These are phyloP conservation scores for Nicator chloris DNA, from an alignment of 2,113 vertebrate species.

Conservation along the genomic window DNA sequence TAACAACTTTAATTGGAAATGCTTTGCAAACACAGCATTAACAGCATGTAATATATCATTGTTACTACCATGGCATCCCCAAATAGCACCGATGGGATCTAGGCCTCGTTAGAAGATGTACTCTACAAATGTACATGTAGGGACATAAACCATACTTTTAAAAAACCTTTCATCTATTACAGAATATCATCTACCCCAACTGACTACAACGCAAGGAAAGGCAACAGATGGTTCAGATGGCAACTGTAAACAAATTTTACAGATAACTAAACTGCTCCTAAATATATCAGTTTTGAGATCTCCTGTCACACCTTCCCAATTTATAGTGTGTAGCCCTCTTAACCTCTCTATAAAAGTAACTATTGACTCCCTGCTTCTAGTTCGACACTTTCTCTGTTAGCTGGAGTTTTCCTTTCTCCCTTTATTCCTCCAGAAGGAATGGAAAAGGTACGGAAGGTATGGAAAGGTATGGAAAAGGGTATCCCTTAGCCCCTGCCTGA, in stretches of 20 bases:
- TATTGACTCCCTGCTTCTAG: background rate
- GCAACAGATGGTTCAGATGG: slow-evolving; percentile 42
- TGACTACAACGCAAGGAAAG: background rate
- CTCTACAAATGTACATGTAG: background rate
- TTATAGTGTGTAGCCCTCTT: background rate
- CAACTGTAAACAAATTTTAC: slow-evolving; percentile 27
- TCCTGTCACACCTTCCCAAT: background rate
- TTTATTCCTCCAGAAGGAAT: background rate
- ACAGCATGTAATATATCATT: background rate
- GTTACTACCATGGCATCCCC: background rate
- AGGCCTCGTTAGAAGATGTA: background rate
- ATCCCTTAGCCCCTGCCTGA: background rate
- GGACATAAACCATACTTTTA: slow-evolving; percentile 4
- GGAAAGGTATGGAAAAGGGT: background rate
- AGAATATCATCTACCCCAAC: background rate
- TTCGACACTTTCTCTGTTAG: background rate
- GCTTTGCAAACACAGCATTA: slow-evolving; percentile 30
- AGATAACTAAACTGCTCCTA: slow-evolving; percentile 20
- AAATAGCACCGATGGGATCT: background rate
- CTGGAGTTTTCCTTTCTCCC: background rate
- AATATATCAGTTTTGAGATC: background rate
- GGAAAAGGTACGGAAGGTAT: background rate
- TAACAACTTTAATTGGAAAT: background rate
- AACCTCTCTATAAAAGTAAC: background rate
- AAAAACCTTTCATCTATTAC: slow-evolving; percentile 10